phyloP scores from a whole-genome alignment of 1,140 invertebrate genomes.

The Pararge aegeria region DNA sequence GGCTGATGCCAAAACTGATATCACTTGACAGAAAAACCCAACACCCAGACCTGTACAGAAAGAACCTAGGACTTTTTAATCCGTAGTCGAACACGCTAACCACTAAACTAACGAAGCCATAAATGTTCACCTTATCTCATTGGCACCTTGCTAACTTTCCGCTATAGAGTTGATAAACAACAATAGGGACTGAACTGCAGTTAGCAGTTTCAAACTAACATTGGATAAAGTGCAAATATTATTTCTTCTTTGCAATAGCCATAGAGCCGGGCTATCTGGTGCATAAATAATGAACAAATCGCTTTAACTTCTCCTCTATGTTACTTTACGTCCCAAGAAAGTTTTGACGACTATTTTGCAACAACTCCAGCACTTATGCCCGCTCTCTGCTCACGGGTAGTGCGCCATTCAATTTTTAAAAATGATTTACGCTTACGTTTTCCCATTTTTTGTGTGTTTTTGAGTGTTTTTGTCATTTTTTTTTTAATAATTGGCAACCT shows the following conservation, averaged over 20 bases:
- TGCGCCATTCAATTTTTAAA: conserved; percentile 17
- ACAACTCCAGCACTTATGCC: conserved; percentile 14
- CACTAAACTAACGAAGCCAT: too few species aligned
- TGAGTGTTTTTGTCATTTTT: not conserved
- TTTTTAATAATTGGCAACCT: too few species aligned
- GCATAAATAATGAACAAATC: conserved; percentile 33
- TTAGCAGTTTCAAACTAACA: conserved; percentile 46
- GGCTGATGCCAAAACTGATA: too few species aligned
- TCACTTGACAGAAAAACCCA: too few species aligned
- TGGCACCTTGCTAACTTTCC: conserved; percentile 26
- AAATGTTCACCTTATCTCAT: conserved; percentile 26
- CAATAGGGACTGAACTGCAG: conserved; percentile 35
- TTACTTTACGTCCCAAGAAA: conserved; percentile 29
- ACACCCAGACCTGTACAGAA: too few species aligned
- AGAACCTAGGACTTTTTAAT: too few species aligned
- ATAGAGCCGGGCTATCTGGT: conserved; percentile 25
- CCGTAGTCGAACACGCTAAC: too few species aligned
- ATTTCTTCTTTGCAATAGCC: conserved; percentile 25
- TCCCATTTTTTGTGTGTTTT: not conserved
- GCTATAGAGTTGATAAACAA: conserved; percentile 33
- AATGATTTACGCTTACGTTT: conserved; percentile 1
- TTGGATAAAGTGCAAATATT: conserved; percentile 37
- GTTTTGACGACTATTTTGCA: conserved; percentile 28
- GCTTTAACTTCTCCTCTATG: conserved; percentile 28
- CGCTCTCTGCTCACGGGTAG: conserved; percentile 10